phyloP scores from a whole-genome alignment of 2,797 vertebrate species.

The Silurus aristotelis region DNA sequence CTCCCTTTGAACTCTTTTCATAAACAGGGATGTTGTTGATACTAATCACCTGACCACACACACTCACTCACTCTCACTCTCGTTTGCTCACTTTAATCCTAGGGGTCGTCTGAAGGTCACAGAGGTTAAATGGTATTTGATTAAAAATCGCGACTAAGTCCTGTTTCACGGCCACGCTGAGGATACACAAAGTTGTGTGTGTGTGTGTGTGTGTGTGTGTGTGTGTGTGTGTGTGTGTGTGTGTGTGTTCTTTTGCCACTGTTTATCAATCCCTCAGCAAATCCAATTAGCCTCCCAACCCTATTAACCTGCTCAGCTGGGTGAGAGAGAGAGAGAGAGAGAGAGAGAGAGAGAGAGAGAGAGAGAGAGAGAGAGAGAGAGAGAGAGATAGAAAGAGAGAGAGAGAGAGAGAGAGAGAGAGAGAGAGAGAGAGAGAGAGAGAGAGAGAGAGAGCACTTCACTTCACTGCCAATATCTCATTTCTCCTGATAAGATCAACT shows the following conservation, averaged over 20 bases:
- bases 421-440: slow-evolving; percentile 63
- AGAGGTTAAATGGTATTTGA: slow-evolving; percentile 84
- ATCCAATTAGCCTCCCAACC: slow-evolving; percentile 99
- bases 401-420: too few relatives aligned
- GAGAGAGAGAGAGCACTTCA: slow-evolving; percentile 61
- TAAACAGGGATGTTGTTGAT: not conserved
- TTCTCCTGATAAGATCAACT: slow-evolving; percentile 97
- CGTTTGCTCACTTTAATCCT: not conserved
- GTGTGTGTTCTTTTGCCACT: slow-evolving; percentile 71
- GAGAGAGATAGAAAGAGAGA: slow-evolving; percentile 27
- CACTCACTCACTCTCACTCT: not conserved
- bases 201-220: slow-evolving; percentile 39
- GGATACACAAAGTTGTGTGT: slow-evolving; percentile 60
- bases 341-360: slow-evolving; percentile 63
- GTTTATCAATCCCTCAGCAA: slow-evolving; percentile 93
- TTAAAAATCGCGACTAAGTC: slow-evolving; percentile 83
- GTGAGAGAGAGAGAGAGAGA: slow-evolving; percentile 44
- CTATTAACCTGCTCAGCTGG: slow-evolving; percentile 95
- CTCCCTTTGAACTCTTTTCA: not conserved
- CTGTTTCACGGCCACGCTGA: slow-evolving; percentile 68
- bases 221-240: slow-evolving; percentile 19
- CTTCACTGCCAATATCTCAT: slow-evolving; percentile 93
- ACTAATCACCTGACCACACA: not conserved
- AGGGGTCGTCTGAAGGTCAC: slow-evolving; percentile 71
- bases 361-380: not conserved